Conservation (phyloP, 2,888 invertebrate species). For the Callinectes sapidus region DNA sequence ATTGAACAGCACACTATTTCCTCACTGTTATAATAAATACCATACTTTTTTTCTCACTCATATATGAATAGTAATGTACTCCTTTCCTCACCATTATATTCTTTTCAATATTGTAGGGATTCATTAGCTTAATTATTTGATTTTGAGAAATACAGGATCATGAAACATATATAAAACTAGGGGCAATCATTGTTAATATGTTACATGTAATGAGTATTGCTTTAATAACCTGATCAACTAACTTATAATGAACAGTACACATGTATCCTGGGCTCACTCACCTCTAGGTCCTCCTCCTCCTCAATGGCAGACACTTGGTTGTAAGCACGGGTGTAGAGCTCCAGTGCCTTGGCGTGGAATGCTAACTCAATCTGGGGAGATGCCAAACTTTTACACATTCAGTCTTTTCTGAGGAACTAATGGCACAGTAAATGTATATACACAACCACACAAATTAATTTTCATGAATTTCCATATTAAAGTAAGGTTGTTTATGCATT, state of each 20-base stretch:
- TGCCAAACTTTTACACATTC: not conserved
- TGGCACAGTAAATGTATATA: not conserved
- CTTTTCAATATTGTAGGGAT: no score
- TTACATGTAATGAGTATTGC: not conserved
- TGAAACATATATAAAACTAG: no score
- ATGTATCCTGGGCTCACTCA: slow-evolving; percentile 24
- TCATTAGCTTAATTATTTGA: no score
- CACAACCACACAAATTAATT: not conserved
- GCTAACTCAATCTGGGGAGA: slow-evolving; percentile 83
- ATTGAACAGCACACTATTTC: not conserved
- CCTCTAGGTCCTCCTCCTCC: slow-evolving; percentile 63
- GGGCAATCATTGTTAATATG: no score
- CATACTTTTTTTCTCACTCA: no score
- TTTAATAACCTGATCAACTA: not conserved
- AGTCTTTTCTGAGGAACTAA: not conserved
- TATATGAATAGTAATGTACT: no score
- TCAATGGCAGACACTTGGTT: slow-evolving; percentile 85
- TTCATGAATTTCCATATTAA: not conserved
- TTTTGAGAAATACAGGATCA: no score
- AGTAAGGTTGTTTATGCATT: not conserved
- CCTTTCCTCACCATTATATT: no score
- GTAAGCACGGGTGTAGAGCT: slow-evolving; percentile 87
- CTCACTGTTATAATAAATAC: no score
- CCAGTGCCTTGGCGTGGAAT: slow-evolving; percentile 88
- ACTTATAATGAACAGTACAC: no score